Base-by-base conservation (phyloP, 2,113 vertebrate genomes). In the Trematocara variabile region DNA sequence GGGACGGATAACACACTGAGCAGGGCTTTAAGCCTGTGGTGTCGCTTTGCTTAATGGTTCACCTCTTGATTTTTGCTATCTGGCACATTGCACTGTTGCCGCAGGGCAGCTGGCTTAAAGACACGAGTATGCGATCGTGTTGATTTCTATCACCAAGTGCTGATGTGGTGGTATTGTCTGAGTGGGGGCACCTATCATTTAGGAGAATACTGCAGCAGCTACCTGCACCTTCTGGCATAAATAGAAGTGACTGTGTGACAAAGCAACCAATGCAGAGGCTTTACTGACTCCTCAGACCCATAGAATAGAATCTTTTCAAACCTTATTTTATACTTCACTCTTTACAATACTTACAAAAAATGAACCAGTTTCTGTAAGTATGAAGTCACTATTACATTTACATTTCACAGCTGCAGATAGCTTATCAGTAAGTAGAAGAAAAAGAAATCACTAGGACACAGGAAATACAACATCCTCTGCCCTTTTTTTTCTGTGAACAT, bases 401-500 rank as follows among this genome's bases (percentile, higher is more conserved):
- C 3, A 70, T 75, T 55, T 44, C 46, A 50, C 28, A 60, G 8
- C 6, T 13, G 55, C 9, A 7, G 34, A 70, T 77, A 75, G 14
- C 81, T 84, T 77, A 79, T 53, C 33, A 7, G 28, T 4, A 52
- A 3, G 20, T 7, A 73, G 37, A 73, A 53, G 50, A 46, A 58
- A 56, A 65, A 55, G 37, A 81, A 55, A 48, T 83, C 12, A 63
- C 41, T 65, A 46, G 60, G 68, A 87, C 81, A 75, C 52, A 55
- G 11, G n/a, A 53, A 82, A 81, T 80, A 48, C 82, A 54, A 48
- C 48, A 12, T 44, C 48, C 68, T 53, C n/a, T 83, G 77, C 44
- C 79, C 78, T 80, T 88, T 90, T 90, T 88, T 90, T 88, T n/a
- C 84, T 82, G 84, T 85, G 68, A 53, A 52, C 22, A 18, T 84